Evolutionary conservation across 2,797 vertebrate species (phyloP).

Genomic region (Anisognathus igniventris): DNA sequence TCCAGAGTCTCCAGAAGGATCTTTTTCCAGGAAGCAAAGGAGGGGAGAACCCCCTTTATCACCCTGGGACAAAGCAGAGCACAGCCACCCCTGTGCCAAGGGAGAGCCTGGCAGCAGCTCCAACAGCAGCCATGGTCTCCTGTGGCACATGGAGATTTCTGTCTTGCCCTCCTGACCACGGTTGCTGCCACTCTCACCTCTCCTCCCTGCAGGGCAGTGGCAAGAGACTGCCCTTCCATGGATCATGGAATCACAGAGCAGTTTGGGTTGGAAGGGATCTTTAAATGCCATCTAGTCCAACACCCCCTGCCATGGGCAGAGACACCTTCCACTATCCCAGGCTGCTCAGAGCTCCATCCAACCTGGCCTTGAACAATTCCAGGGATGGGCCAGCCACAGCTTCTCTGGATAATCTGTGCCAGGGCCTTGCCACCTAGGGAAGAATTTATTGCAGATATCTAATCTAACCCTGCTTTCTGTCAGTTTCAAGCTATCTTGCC

Average conservation of each 20-base stretch:
- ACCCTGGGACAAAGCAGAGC: background rate
- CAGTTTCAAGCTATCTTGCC: background rate
- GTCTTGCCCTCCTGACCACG: background rate
- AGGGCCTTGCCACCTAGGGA: background rate
- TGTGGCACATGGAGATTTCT: background rate
- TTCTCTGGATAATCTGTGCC: background rate
- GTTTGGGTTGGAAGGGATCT: background rate
- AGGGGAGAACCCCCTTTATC: background rate
- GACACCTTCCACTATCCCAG: background rate
- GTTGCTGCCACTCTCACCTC: background rate
- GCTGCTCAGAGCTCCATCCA: background rate
- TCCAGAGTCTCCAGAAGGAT: background rate
- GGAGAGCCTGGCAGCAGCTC: background rate
- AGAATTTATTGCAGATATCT: background rate
- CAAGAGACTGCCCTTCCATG: fast-evolving
- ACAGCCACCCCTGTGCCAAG: no score
- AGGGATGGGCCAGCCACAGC: background rate
- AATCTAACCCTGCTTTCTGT: background rate
- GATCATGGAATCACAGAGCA: background rate
- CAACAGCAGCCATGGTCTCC: fast-evolving
- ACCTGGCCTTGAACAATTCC: background rate
- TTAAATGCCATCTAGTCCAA: background rate
- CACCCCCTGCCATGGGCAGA: background rate
- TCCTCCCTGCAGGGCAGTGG: background rate
- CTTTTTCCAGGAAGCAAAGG: background rate